Evolutionary conservation across 2,113 vertebrate species (phyloP).

Genomic region (Pelmatolapia mariae): DNA sequence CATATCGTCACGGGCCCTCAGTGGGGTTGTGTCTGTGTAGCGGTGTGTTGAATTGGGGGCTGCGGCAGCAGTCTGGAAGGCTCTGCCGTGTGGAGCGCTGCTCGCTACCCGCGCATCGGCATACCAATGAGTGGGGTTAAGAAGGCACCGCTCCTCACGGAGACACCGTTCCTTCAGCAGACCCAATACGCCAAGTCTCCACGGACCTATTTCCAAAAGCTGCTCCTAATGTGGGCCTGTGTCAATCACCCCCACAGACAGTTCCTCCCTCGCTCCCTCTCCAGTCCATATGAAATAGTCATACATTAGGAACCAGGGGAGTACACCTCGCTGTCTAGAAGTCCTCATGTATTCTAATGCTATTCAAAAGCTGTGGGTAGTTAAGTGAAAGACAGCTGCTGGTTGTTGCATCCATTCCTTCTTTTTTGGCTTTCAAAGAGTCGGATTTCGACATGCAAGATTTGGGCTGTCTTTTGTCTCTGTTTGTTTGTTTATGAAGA

Average conservation of each 20-base stretch:
- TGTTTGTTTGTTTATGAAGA: constrained; percentile 58
- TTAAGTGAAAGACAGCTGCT: constrained; percentile 33
- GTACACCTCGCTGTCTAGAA: constrained; percentile 40
- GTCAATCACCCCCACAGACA: constrained; percentile 93
- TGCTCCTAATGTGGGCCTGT: constrained; percentile 92
- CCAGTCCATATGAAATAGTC: constrained; percentile 90
- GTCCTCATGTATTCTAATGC: constrained; percentile 68
- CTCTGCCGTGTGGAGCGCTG: constrained; percentile 86
- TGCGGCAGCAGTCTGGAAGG: constrained; percentile 74
- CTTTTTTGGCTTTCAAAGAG: constrained; percentile 52
- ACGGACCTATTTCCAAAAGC: constrained; percentile 94
- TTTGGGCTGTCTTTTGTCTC: constrained; percentile 52
- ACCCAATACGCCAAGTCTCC: constrained; percentile 85
- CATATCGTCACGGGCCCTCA: constrained; percentile 85
- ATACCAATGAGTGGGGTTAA: constrained; percentile 99
- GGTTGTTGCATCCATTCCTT: constrained; percentile 3
- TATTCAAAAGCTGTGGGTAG: constrained; percentile 51
- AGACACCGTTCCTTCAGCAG: constrained; percentile 81
- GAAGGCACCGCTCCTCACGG: constrained; percentile 91
- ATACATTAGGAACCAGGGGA: constrained; percentile 89
- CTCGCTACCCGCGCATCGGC: constrained; percentile 86
- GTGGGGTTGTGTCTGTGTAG: constrained; percentile 89
- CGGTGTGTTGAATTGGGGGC: constrained; percentile 75
- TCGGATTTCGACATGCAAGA: constrained; percentile 28
- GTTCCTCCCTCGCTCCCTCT: constrained; percentile 46